phyloP scores from a whole-genome alignment of 2,113 vertebrate genomes.

The Hippocampus barbouri region DNA sequence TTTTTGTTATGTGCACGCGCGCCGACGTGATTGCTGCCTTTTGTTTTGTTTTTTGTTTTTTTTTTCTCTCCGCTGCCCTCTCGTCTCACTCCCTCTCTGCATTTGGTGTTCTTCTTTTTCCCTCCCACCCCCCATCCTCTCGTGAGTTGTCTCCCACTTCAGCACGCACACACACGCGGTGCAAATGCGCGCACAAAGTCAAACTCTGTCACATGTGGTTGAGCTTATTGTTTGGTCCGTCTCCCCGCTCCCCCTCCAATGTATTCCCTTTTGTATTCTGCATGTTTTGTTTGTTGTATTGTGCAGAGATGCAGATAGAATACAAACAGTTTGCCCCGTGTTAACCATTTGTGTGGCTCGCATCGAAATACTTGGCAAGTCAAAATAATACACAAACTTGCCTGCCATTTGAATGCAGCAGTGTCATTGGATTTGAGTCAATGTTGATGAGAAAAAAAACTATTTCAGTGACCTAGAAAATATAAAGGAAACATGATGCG shows the following conservation, averaged over 20 bases:
- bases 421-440: neutral
- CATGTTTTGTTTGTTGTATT: slow-evolving; percentile 72
- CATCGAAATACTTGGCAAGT: neutral
- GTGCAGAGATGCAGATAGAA: slow-evolving; percentile 71
- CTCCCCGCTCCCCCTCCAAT: slow-evolving; percentile 59
- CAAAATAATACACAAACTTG: neutral
- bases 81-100: slow-evolving; percentile 60
- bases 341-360: slow-evolving; percentile 26
- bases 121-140: slow-evolving; percentile 61
- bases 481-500: neutral
- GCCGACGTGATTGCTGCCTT: slow-evolving; percentile 80
- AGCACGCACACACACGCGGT: slow-evolving; percentile 24
- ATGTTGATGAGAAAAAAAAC: neutral
- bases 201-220: slow-evolving; percentile 68
- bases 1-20: slow-evolving; percentile 81
- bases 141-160: slow-evolving; percentile 62
- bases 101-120: slow-evolving; percentile 65
- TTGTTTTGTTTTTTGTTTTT: slow-evolving; percentile 37
- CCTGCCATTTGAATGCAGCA: neutral
- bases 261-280: slow-evolving; percentile 73
- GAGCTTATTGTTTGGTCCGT: slow-evolving; percentile 74
- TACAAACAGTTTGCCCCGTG: slow-evolving; percentile 68
- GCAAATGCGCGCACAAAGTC: slow-evolving; percentile 52
- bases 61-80: slow-evolving; percentile 62
- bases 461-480: neutral